Evolutionary conservation across 1,140 invertebrate species (phyloP), one percentile per base, ranked within the genome.

Genomic region (Magallana ariakensis): DNA sequence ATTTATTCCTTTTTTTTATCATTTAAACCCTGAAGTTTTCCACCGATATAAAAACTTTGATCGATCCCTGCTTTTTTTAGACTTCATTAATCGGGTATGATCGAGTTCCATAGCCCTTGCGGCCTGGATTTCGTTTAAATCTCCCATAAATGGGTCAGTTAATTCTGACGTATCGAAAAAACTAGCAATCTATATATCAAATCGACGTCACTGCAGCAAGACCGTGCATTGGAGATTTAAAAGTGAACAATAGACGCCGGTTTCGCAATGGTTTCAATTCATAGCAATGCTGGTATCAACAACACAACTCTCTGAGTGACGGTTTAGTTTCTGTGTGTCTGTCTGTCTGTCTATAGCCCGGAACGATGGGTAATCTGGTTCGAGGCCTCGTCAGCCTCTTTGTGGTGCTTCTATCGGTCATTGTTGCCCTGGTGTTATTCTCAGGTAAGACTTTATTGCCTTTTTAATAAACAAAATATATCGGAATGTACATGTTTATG

Each of bases 211-310:
- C n/a, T n/a, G n/a, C 66, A 26, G 9, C 22, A 19, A 19, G 26
- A 26, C 22, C 66, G 10, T 19, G 66, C 13, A 9, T 70, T n/a
- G 22, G 58, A 19, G 66, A 26, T 26, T 75, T 75, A 26, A 75
- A 75, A 26, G 22, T 13, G 66, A 75, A 75, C 66, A 75, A 75
- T 19, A 19, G 58, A 75, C 22, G 15, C 1, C 22, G 11, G 22
- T 75, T 75, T 75, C 66, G 66, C 66, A 75, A 75, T 62, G 58
- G 58, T n/a, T 75, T 46, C 26, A 26, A 22, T 26, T 13, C 66
- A 75, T 75, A 75, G 66, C 66, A 75, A 75, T 75, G 22, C 66
- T 13, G 13, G 10, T 75, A 75, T 75, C 66, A 10, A 19, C 66
- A 75, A 11, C 10, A 62, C 66, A 26, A 19, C 22, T 16, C 26